Percentiles rank a stretch among this genome's conserved stretches.
Conservation (phyloP, 1,140 invertebrate genomes). For the Triops longicaudatus region DNA sequence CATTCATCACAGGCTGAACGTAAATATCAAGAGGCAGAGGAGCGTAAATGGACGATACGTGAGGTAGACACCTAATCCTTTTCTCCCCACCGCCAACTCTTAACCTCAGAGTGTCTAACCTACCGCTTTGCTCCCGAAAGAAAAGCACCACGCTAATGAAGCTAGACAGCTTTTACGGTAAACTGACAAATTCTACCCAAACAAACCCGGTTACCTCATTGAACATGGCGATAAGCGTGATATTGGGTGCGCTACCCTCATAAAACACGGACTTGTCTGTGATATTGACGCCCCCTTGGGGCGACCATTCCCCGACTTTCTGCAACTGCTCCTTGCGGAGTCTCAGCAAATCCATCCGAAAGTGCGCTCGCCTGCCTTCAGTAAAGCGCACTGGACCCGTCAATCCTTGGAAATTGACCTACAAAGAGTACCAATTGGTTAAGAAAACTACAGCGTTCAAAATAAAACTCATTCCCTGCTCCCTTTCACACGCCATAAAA, state of each 20-base stretch:
- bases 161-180: background rate
- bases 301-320: slow-evolving; percentile 75
- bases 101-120: too few species aligned
- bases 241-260: slow-evolving; percentile 69
- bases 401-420: slow-evolving; percentile 70
- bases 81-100: slow-evolving; percentile 39
- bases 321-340: slow-evolving; percentile 62
- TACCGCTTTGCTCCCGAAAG: background rate
- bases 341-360: slow-evolving; percentile 77
- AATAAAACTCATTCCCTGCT: background rate
- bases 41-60: background rate
- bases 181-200: background rate
- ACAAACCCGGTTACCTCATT: slow-evolving; percentile 57
- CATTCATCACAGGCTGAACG: slow-evolving; percentile 18
- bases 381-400: slow-evolving; percentile 82
- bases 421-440: slow-evolving; percentile 1
- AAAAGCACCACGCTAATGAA: background rate
- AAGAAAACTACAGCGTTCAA: background rate
- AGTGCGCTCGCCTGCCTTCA: slow-evolving; percentile 68
- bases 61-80: background rate
- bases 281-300: slow-evolving; percentile 61
- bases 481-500: background rate
- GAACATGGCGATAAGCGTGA: slow-evolving; percentile 80
- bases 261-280: slow-evolving; percentile 79
- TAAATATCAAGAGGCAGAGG: background rate